These are phyloP conservation scores for Epirrhoe alternata DNA, from an alignment of 2,888 invertebrate species.

Conservation along the genomic window DNA sequence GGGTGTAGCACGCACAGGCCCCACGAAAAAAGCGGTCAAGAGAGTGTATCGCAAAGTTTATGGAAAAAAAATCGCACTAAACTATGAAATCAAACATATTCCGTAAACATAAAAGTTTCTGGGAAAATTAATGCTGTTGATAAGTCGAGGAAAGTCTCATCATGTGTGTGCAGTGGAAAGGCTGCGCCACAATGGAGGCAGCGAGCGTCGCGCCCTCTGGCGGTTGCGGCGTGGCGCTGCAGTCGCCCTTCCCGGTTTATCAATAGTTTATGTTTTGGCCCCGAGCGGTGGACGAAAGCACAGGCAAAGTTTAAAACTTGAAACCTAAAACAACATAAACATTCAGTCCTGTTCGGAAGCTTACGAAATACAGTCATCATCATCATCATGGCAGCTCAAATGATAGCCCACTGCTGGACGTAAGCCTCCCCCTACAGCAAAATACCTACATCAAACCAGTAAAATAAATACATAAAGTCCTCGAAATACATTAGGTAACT, in stretches of 20 bases:
- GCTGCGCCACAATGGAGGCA: slow-evolving; percentile 49
- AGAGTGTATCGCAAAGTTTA: not conserved
- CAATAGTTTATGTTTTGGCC: slow-evolving; percentile 70
- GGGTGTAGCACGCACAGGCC: not conserved
- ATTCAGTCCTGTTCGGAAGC: not conserved
- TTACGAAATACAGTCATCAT: not conserved
- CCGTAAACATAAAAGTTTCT: not conserved
- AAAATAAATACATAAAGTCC: too few species aligned
- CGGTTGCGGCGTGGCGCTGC: slow-evolving; percentile 38
- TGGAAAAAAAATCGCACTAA: not conserved
- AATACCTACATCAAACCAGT: too few species aligned
- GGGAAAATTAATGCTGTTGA: not conserved
- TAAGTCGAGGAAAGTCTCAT: slow-evolving; percentile 2
- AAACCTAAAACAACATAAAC: not conserved
- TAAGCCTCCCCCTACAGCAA: too few species aligned
- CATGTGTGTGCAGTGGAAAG: slow-evolving; percentile 10
- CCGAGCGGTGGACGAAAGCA: slow-evolving; percentile 44
- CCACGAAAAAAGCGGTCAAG: not conserved
- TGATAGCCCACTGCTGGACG: too few species aligned
- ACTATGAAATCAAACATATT: not conserved
- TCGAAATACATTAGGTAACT: too few species aligned
- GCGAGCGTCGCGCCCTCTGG: slow-evolving; percentile 46
- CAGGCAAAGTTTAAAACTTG: slow-evolving; percentile 17
- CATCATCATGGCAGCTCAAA: too few species aligned
- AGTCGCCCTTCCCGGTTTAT: slow-evolving; percentile 65